phyloP scores from a whole-genome alignment of 1,140 invertebrate genomes.

The Cecropterus lyciades region DNA sequence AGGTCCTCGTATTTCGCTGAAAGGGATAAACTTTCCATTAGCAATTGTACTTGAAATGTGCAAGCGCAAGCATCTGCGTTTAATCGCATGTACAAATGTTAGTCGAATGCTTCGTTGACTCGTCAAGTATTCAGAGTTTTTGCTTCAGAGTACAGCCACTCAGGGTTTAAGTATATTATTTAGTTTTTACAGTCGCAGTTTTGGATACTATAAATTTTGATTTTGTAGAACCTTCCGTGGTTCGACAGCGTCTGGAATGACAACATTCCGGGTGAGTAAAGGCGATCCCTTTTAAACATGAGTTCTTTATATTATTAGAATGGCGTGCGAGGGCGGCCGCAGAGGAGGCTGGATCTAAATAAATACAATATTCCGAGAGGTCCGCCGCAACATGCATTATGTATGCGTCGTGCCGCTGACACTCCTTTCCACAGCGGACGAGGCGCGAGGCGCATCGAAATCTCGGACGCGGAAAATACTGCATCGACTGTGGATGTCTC shows the following conservation, averaged over 20 bases:
- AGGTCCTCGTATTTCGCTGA: not conserved
- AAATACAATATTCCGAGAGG: constrained; percentile 5
- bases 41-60: not conserved
- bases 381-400: constrained; percentile 13
- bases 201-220: too few species aligned
- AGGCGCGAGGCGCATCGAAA: not conserved
- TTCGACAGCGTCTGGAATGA: not conserved
- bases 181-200: too few species aligned
- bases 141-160: too few species aligned
- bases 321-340: constrained; percentile 9
- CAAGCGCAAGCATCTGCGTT: not conserved
- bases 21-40: constrained; percentile 3
- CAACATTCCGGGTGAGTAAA: constrained; percentile 2
- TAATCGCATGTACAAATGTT: too few species aligned
- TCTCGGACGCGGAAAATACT: not conserved
- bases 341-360: constrained; percentile 1
- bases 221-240: too few species aligned
- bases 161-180: too few species aligned
- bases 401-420: constrained; percentile 19
- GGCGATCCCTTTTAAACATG: constrained; percentile 11
- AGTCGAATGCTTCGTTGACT: too few species aligned
- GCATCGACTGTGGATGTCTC: not conserved
- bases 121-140: too few species aligned
- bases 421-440: constrained; percentile 13
- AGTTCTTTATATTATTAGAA: constrained; percentile 10